Evolutionary conservation across 64 coral and sea anemone species (phyloP).

Genomic region (Astreopora myriophthalma): DNA sequence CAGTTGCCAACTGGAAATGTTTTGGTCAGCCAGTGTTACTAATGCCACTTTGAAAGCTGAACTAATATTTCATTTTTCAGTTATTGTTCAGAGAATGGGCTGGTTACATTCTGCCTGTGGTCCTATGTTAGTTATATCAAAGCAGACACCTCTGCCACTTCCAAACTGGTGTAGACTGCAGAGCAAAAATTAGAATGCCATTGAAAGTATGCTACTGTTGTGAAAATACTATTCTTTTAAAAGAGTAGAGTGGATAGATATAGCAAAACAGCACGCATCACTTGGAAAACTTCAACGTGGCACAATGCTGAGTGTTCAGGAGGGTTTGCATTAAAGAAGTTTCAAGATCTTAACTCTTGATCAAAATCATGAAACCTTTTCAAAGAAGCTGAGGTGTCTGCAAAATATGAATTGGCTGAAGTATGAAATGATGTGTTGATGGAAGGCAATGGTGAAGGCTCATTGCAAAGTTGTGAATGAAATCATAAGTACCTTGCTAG

Average conservation of each 20-base stretch:
- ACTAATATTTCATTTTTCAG: too few species aligned
- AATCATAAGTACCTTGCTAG: slow-evolving; percentile 69
- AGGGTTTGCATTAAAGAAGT: too few species aligned
- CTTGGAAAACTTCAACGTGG: too few species aligned
- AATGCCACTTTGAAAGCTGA: background rate
- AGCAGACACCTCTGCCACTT: background rate
- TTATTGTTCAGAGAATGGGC: background rate
- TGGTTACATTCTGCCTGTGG: background rate
- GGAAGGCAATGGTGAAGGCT: background rate
- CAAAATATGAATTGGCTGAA: background rate
- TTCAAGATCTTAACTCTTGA: too few species aligned
- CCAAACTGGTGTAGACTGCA: background rate
- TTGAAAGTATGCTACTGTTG: background rate
- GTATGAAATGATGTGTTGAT: background rate
- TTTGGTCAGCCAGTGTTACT: background rate
- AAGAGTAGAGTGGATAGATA: too few species aligned
- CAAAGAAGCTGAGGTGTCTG: background rate
- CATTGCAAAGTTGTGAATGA: slow-evolving; percentile 30
- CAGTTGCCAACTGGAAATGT: background rate
- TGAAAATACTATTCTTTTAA: too few species aligned
- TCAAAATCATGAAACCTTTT: background rate
- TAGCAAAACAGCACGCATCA: too few species aligned
- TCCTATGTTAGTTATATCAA: too few species aligned
- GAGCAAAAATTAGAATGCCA: background rate
- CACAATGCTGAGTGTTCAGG: too few species aligned